These are phyloP conservation scores for Distichodus sexfasciatus DNA, from an alignment of 2,797 vertebrate genomes.

Conservation along the genomic window DNA sequence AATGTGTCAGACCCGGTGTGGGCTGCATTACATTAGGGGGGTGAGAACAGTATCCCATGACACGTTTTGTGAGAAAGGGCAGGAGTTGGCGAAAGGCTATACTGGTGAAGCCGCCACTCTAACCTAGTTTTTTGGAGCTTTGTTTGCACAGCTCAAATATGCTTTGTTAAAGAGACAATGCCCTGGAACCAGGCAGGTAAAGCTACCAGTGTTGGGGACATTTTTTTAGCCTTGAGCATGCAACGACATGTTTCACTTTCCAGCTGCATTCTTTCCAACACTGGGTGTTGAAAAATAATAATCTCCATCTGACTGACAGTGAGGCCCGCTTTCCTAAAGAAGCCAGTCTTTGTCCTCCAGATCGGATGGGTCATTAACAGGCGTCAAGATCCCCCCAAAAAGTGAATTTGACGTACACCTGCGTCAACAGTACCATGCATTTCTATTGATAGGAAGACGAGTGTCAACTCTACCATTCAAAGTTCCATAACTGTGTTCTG, in stretches of 20 bases:
- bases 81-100: slow-evolving; percentile 25
- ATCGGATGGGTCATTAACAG: background rate
- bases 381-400: background rate
- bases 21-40: slow-evolving; percentile 6
- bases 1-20: slow-evolving; percentile 25
- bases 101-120: slow-evolving; percentile 27
- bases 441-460: background rate
- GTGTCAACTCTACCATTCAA: too few relatives aligned
- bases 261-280: slow-evolving; percentile 2
- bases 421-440: background rate
- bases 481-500: too few relatives aligned
- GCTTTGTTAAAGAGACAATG: slow-evolving; percentile 42
- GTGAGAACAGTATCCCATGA: slow-evolving; percentile 21
- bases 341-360: background rate
- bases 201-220: slow-evolving; percentile 13
- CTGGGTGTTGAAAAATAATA: slow-evolving; percentile 24
- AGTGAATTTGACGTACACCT: slow-evolving; percentile 1
- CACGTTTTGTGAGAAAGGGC: slow-evolving; percentile 31
- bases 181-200: slow-evolving; percentile 16
- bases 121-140: slow-evolving; percentile 21
- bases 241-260: slow-evolving; percentile 29
- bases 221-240: slow-evolving; percentile 41
- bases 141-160: slow-evolving; percentile 31
- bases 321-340: background rate
- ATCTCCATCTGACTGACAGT: slow-evolving; percentile 1